Evolutionary conservation across 2,888 invertebrate genomes (phyloP).

Genomic region (Calameuta pallipes): DNA sequence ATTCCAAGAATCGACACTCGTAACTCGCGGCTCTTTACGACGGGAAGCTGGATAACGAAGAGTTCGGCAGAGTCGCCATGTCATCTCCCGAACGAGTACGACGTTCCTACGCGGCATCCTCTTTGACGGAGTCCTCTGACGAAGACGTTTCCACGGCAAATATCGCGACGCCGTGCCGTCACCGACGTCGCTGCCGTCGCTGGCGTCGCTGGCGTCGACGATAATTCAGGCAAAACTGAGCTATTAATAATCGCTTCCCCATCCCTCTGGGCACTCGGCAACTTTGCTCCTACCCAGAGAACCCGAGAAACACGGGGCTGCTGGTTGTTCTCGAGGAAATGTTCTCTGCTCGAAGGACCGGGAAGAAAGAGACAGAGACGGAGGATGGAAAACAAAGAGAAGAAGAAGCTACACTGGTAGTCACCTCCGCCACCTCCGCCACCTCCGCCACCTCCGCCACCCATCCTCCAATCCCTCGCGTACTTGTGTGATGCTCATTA

Average conservation of each 20-base stretch:
- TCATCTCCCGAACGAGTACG: too few relatives aligned
- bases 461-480: not conserved
- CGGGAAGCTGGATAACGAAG: slow-evolving; percentile 3
- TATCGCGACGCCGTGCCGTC: slow-evolving; percentile 30
- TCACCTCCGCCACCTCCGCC: not conserved
- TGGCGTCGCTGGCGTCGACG: slow-evolving; percentile 16
- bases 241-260: slow-evolving; percentile 45
- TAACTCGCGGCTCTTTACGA: not conserved
- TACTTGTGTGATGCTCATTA: slow-evolving; percentile 40
- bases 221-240: slow-evolving; percentile 43
- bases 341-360: not conserved
- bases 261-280: slow-evolving; percentile 14
- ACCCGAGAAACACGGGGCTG: not conserved
- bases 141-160: not conserved
- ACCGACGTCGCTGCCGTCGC: slow-evolving; percentile 18
- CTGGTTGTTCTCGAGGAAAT: not conserved
- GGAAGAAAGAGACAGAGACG: not conserved
- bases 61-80: not conserved
- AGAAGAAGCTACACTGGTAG: not conserved
- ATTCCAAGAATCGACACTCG: not conserved
- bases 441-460: too few relatives aligned
- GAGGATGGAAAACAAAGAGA: not conserved
- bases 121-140: too few relatives aligned
- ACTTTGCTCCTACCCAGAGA: too few relatives aligned
- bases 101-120: too few relatives aligned